Percentiles rank a stretch among this genome's conserved stretches.
These are phyloP conservation scores for Deladenus siricidicola DNA, from an alignment of 2,888 invertebrate species.

Conservation along the genomic window DNA sequence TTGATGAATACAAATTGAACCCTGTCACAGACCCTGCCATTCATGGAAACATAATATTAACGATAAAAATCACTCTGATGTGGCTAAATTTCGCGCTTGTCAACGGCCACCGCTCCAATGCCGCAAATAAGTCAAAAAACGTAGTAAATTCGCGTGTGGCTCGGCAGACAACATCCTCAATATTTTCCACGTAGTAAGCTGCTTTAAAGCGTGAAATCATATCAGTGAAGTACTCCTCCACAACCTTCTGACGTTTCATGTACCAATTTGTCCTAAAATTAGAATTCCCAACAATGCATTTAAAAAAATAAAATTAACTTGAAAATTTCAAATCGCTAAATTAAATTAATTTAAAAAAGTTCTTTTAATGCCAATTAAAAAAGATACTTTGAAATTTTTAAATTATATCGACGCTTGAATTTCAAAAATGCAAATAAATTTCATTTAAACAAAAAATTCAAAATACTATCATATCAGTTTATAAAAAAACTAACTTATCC, in stretches of 20 bases:
- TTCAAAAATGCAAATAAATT: too few relatives aligned
- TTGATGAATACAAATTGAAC: too few relatives aligned
- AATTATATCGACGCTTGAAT: too few relatives aligned
- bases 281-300: too few relatives aligned
- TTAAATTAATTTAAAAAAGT: background rate
- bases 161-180: slow-evolving; percentile 26
- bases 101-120: slow-evolving; percentile 26
- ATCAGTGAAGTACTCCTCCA: slow-evolving; percentile 20
- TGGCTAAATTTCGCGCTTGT: background rate
- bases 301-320: background rate
- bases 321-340: too few relatives aligned
- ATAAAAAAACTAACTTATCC: too few relatives aligned
- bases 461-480: too few relatives aligned
- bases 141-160: slow-evolving; percentile 25
- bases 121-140: slow-evolving; percentile 23
- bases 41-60: too few relatives aligned
- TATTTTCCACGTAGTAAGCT: slow-evolving; percentile 18
- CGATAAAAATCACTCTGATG: slow-evolving; percentile 13
- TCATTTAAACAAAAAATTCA: too few relatives aligned
- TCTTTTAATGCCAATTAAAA: too few relatives aligned
- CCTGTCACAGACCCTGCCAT: too few relatives aligned
- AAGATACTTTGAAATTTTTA: too few relatives aligned
- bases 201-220: slow-evolving; percentile 24
- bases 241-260: slow-evolving; percentile 36
- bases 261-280: slow-evolving; percentile 41